Base-by-base conservation (phyloP, 2,888 invertebrate species). In the Malthinus flaveolus region DNA sequence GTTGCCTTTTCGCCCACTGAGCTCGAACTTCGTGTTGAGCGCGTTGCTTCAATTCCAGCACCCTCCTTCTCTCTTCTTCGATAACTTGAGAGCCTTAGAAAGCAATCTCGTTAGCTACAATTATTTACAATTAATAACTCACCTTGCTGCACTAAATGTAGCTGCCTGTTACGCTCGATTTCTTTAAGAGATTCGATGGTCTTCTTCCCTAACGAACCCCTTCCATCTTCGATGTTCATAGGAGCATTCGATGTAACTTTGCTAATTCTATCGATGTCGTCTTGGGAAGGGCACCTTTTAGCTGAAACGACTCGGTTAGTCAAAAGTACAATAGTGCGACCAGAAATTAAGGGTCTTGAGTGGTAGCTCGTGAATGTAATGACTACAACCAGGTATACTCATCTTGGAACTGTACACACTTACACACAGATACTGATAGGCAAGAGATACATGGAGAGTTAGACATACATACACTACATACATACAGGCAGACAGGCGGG, bases 71-170 rank as follows among this genome's bases (percentile, higher is more conserved):
- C 78, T 95, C 95, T 74, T 95, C 91, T 74, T 95, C 94, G 71
- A 95, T 94, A 62, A 95, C 91, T 82, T 91, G 90, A 68, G 91
- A 91, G 61, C 95, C 95, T 95, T 73, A 71, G 69, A 42, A 60
- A 56, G 10, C 23, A 23, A 23, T 23, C 5, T 23, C 5, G 5
- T 3, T 23, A 48, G 37, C 35, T 35, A 32, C 15, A 12, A 9
- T 11, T 11, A 36, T 49, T 52, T 49, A 37, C 67, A 65, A 63
- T 79, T 23, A 23, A 23, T 23, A 23, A 23, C 23, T 23, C 23
- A 93, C 95, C 95, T 88, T 95, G 93, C 78, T 94, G 92, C 63
- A 91, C 93, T 73, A 95, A 82, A 83, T 94, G 88, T 67, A 90
- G 83, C 72, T 93, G 87, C 54, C 95, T 81, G 77, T 93, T 94